These are phyloP conservation scores for Hydrozoanthus gracilis DNA, from an alignment of 92 coral and sea anemone species.

Conservation along the genomic window DNA sequence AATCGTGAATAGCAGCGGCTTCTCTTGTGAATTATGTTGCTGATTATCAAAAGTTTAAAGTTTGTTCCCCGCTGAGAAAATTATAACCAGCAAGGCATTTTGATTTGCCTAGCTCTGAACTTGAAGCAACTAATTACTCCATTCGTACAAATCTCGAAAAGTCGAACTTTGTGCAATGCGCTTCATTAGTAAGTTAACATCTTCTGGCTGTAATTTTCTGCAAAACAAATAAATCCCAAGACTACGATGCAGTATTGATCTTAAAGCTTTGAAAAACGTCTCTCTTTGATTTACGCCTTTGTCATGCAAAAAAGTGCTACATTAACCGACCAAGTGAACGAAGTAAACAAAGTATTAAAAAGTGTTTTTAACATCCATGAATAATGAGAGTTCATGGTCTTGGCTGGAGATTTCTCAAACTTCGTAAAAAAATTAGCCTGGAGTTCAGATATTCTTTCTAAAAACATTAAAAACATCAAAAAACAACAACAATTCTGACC, in stretches of 20 bases:
- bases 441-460: background rate
- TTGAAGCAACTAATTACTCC: background rate
- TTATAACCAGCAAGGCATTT: too few species aligned
- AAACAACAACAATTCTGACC: background rate
- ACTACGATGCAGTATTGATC: constrained; percentile 30
- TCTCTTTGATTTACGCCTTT: constrained; percentile 18
- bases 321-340: constrained; percentile 35
- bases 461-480: background rate
- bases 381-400: constrained; percentile 36
- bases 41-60: background rate
- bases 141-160: background rate
- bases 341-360: constrained; percentile 15
- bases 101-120: background rate
- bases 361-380: constrained; percentile 11
- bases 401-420: constrained; percentile 34
- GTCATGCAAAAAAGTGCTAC: constrained; percentile 40
- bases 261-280: background rate
- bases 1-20: background rate
- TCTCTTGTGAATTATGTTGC: background rate
- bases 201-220: constrained; percentile 28
- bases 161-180: background rate
- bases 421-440: background rate
- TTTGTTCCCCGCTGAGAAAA: too few species aligned
- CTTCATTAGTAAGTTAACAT: constrained; percentile 22
- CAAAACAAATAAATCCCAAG: constrained; percentile 26